Conservation (phyloP, 2,888 invertebrate species). For the Baronia brevicornis region DNA sequence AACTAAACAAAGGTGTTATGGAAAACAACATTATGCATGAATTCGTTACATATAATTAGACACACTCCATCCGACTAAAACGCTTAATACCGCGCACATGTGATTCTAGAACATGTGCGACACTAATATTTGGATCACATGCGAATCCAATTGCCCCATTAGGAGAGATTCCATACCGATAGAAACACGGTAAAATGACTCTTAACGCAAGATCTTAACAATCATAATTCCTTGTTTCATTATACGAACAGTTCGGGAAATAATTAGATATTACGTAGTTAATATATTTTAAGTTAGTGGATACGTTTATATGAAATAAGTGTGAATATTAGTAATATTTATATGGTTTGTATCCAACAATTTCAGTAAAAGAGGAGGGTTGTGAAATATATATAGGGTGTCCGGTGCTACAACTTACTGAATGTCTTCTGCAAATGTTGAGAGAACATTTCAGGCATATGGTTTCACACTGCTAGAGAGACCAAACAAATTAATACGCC, state of each 20-base stretch:
- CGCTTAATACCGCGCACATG: conserved; percentile 13
- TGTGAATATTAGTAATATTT: conserved; percentile 10
- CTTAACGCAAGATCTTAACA: neutral
- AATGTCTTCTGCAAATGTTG: too few relatives aligned
- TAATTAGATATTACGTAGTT: conserved; percentile 29
- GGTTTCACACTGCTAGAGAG: too few relatives aligned
- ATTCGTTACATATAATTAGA: conserved; percentile 14
- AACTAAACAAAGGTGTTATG: too few relatives aligned
- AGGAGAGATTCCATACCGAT: conserved; percentile 8
- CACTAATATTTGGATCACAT: conserved; percentile 29
- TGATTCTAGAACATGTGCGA: conserved; percentile 25
- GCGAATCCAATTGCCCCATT: conserved; percentile 32
- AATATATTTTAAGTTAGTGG: conserved; percentile 22
- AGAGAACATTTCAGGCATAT: too few relatives aligned
- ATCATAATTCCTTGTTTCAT: neutral
- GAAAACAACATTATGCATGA: too few relatives aligned
- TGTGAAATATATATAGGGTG: conserved; percentile 5
- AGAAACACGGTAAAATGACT: neutral
- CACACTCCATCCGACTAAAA: conserved; percentile 8
- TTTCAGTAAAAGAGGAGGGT: conserved; percentile 6
- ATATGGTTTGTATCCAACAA: neutral
- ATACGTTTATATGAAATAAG: conserved; percentile 20
- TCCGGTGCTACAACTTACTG: too few relatives aligned
- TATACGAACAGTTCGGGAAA: conserved; percentile 12
- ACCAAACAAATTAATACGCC: too few relatives aligned